These are phyloP conservation scores for Oscheius sp. DNA, from an alignment of 2,888 invertebrate genomes.

Conservation along the genomic window DNA sequence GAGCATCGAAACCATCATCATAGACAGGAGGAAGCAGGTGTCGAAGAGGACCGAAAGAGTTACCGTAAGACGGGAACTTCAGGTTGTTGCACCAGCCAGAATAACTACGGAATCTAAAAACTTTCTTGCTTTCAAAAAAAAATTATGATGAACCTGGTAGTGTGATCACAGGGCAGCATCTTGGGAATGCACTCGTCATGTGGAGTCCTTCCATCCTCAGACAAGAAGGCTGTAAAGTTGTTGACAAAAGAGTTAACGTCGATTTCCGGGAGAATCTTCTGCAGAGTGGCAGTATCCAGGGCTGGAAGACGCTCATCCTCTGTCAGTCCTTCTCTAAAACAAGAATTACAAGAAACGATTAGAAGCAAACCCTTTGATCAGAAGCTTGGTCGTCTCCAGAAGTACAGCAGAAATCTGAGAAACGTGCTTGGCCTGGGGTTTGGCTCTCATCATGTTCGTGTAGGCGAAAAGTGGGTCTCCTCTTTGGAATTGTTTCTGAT, in stretches of 20 bases:
- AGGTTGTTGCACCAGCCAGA: conserved; percentile 90
- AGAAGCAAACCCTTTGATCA: conserved; percentile 61
- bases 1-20: conserved; percentile 80
- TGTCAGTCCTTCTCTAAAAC: conserved; percentile 60
- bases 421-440: conserved; percentile 63
- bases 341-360: neutral
- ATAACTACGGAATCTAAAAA: conserved; percentile 81
- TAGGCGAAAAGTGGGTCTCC: conserved; percentile 71
- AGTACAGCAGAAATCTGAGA: conserved; percentile 68
- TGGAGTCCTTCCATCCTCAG: conserved; percentile 57
- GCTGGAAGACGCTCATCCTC: conserved; percentile 67
- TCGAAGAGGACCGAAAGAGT: conserved; percentile 68
- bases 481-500: conserved; percentile 62
- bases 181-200: conserved; percentile 68
- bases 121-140: neutral
- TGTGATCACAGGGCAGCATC: conserved; percentile 73
- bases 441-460: conserved; percentile 65
- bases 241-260: conserved; percentile 67
- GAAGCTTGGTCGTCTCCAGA: conserved; percentile 69
- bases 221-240: conserved; percentile 71
- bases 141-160: conserved; percentile 52
- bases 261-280: conserved; percentile 62
- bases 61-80: conserved; percentile 68
- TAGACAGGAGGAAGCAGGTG: conserved; percentile 80
- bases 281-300: conserved; percentile 67